These are phyloP conservation scores for Remorina albescens DNA, from an alignment of 2,797 vertebrate species.

Conservation along the genomic window DNA sequence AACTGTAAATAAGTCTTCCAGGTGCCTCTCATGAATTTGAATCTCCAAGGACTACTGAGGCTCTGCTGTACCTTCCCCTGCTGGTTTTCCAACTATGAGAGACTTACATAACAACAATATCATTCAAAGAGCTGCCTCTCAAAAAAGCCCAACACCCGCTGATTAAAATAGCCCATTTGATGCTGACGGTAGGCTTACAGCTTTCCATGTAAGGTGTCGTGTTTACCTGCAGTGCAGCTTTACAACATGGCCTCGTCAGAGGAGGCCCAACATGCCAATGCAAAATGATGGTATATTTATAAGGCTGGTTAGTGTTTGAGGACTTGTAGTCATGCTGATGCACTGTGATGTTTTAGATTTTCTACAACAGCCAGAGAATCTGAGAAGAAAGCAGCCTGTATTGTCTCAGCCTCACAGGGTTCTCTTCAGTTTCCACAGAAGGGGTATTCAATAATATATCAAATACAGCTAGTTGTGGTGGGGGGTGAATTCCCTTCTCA, in stretches of 20 bases:
- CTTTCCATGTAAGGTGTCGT: slow-evolving; percentile 18
- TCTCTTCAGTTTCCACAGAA: too few species aligned
- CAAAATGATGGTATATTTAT: too few species aligned
- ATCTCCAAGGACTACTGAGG: slow-evolving; percentile 29
- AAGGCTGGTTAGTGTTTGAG: too few species aligned
- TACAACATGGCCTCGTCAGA: not conserved
- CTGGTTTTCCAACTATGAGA: slow-evolving; percentile 30
- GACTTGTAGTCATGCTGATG: too few species aligned
- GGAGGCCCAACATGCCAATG: too few species aligned
- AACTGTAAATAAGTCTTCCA: slow-evolving; percentile 10
- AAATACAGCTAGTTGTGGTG: too few species aligned
- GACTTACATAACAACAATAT: slow-evolving; percentile 50
- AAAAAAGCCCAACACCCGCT: slow-evolving; percentile 21
- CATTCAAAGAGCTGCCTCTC: slow-evolving; percentile 36
- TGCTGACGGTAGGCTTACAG: slow-evolving; percentile 12
- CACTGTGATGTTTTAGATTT: too few species aligned
- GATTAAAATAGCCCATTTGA: slow-evolving; percentile 42
- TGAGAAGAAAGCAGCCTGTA: too few species aligned
- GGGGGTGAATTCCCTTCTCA: too few species aligned
- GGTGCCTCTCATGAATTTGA: slow-evolving; percentile 25
- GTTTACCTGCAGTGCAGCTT: slow-evolving; percentile 20
- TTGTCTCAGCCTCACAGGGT: too few species aligned
- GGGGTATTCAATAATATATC: too few species aligned
- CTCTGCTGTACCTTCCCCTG: slow-evolving; percentile 13
- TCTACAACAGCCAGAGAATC: too few species aligned